Evolutionary conservation across 2,888 invertebrate species (phyloP).

Genomic region (Noctua comes): DNA sequence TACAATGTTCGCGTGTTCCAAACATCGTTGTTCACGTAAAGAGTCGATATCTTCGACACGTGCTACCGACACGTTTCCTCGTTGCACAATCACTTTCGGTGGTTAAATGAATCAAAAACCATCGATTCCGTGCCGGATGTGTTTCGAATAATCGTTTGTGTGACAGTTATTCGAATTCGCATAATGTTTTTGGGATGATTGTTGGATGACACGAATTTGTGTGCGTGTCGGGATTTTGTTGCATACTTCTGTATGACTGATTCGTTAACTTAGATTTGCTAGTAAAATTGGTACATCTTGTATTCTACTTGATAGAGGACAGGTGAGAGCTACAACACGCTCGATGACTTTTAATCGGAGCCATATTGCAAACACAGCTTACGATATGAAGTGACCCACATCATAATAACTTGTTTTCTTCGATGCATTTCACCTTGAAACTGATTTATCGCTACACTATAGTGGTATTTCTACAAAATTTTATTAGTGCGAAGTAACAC

Average conservation of each 20-base stretch:
- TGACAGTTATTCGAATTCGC: constrained; percentile 30
- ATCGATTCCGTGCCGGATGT: constrained; percentile 49
- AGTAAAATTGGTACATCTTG: background rate
- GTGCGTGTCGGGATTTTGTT: constrained; percentile 5
- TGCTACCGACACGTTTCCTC: constrained; percentile 66
- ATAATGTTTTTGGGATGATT: constrained; percentile 15
- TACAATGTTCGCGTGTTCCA: constrained; percentile 77
- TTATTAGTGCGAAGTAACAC: background rate
- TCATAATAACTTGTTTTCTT: constrained; percentile 40
- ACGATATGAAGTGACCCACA: constrained; percentile 35
- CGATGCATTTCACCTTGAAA: constrained; percentile 35
- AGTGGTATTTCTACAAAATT: background rate
- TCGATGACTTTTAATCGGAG: constrained; percentile 28
- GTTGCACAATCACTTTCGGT: constrained; percentile 74
- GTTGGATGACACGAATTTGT: constrained; percentile 12
- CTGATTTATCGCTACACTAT: constrained; percentile 26
- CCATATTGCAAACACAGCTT: constrained; percentile 28
- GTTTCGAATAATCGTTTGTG: constrained; percentile 22
- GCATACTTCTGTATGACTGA: background rate
- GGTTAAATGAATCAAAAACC: constrained; percentile 55
- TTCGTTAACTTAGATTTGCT: background rate
- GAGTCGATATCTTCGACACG: constrained; percentile 59
- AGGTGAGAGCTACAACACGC: constrained; percentile 13
- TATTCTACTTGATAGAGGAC: constrained; percentile 4
- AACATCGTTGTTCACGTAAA: constrained; percentile 67